Conservation (phyloP, 2,113 vertebrate species). For the Odocoileus hemionus region DNA sequence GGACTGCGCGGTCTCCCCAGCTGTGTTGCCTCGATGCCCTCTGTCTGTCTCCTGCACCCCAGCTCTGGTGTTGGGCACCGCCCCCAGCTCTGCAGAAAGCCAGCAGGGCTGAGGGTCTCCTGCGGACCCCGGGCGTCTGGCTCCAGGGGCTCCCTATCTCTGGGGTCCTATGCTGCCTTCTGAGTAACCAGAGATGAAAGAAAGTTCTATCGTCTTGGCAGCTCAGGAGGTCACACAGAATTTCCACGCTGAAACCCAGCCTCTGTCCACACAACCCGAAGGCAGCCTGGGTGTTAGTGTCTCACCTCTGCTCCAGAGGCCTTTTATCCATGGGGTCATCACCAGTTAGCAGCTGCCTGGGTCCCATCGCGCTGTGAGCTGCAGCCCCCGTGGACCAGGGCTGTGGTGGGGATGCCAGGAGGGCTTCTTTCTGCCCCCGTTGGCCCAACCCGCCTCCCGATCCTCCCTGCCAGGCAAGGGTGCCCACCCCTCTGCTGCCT, state of each 20-base stretch:
- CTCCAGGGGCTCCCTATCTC: too few relatives aligned
- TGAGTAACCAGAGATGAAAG: not conserved
- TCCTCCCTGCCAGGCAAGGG: not conserved
- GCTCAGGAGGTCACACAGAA: not conserved
- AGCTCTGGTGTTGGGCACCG: not conserved
- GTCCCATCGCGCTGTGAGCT: not conserved
- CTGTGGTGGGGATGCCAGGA: fast-evolving
- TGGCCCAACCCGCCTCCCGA: not conserved
- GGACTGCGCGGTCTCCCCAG: not conserved
- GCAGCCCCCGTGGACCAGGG: not conserved
- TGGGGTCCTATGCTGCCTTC: not conserved
- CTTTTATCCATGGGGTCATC: not conserved
- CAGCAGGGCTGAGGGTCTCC: not conserved
- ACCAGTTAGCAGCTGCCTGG: not conserved
- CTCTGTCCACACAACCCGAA: not conserved
- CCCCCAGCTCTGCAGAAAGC: not conserved
- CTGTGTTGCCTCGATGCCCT: too few relatives aligned
- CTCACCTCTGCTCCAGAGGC: not conserved
- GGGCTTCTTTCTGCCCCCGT: not conserved
- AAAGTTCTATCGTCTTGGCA: not conserved
- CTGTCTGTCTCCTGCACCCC: not conserved
- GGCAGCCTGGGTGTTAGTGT: not conserved
- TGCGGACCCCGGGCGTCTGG: not conserved
- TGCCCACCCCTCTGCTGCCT: not conserved
- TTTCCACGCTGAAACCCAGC: not conserved